phyloP scores from a whole-genome alignment of 1,140 invertebrate species.

The Brevipalpus yothersi region DNA sequence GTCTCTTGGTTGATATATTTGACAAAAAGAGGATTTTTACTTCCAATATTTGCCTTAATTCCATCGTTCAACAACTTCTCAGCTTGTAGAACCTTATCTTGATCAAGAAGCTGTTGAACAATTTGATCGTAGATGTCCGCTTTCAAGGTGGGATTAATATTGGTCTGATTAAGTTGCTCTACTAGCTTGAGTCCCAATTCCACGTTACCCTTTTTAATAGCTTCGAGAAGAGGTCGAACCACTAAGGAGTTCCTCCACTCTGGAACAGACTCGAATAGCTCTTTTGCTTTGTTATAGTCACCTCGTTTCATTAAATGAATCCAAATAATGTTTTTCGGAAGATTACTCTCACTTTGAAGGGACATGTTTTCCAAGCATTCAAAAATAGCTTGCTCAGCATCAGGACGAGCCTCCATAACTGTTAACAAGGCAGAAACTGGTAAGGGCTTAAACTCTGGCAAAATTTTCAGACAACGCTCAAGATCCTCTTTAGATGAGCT shows the following conservation, averaged over 20 bases:
- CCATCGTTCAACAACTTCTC: neutral
- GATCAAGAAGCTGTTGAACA: neutral
- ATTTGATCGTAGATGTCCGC: neutral
- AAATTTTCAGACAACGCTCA: neutral
- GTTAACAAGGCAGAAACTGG: neutral
- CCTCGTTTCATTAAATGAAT: slow-evolving; percentile 6
- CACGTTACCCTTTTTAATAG: neutral
- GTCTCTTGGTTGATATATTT: too few species aligned
- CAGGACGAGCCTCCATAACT: neutral
- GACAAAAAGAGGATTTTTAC: too few species aligned
- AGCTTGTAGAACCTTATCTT: neutral
- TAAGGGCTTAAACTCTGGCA: neutral
- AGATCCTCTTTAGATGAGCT: neutral
- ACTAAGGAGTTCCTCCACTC: neutral
- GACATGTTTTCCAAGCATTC: neutral
- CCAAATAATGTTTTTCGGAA: slow-evolving; percentile 6
- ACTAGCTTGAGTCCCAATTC: slow-evolving; percentile 3
- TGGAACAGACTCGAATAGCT: slow-evolving; percentile 2
- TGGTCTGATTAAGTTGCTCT: slow-evolving; percentile 2
- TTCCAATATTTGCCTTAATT: neutral
- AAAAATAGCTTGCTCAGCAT: neutral
- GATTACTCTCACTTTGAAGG: neutral
- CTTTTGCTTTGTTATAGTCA: slow-evolving; percentile 1
- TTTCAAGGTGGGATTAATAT: neutral
- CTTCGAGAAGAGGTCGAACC: neutral